Base-by-base conservation (phyloP, 2,888 invertebrate genomes). In the Lepidochrysops patricia region DNA sequence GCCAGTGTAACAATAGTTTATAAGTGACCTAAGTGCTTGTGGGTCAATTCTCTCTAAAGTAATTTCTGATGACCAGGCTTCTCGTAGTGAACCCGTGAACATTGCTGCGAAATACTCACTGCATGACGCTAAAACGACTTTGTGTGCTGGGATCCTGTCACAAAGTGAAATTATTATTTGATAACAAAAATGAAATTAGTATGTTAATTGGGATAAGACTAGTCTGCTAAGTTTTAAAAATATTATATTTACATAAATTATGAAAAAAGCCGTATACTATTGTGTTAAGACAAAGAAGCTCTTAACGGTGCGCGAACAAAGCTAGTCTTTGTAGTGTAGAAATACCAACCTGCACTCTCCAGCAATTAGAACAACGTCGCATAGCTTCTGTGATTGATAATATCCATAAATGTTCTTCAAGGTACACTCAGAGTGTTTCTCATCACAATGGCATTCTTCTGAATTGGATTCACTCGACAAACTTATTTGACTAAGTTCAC, bases 91-190 rank as follows among this genome's bases (percentile, higher is more conserved):
- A 61, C 95, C 95, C 26, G 96, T 97, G 77, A 98, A 98, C 98
- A 98, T 98, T 49, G 97, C 97, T 50, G 96, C 94, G 89, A 98
- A 98, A 82, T 98, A 98, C 81, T 97, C 97, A 70, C 97, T 97
- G 62, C 96, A 96, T 49, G 97, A 96, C 70, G 96, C 95, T 66
- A 98, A 90, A 58, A 98, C 96, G 67, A 98, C 89, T 73, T 97
- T 94, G 85, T 97, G 96, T 27, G 96, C 96, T 65, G 94, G 92
- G 71, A 96, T 93, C 70, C 94, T 92, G 72, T 60, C 65, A 66
- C 60, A 62, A 62, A 32, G 60, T 57, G 19, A 60, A 57, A 34
- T 58, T 37, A 23, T 29, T 60, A 34, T 52, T 6, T 52, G 25
- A 27, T 9, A 27, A 37, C 9, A 26, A 35, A 25, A 13, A 57